Base-by-base conservation (phyloP, 2,888 invertebrate species). In the Amblyteles armatorius region DNA sequence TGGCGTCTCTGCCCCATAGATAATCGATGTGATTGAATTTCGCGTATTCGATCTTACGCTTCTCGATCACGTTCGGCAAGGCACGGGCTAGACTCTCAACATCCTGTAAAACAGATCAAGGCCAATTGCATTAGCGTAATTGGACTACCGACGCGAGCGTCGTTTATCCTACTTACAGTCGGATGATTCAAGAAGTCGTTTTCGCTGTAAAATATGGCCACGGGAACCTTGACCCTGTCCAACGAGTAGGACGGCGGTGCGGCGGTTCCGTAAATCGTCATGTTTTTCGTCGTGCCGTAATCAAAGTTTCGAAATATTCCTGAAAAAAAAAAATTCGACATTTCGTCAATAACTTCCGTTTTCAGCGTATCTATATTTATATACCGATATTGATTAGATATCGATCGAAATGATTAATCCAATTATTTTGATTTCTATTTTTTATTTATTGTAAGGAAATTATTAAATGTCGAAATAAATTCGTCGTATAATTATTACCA, bases 301-400 rank as follows among this genome's bases (percentile, higher is more conserved):
- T 95, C 94, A 88, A 95, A 96, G 71, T 95, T 95, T 16, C 95
- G 94, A 91, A 96, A 96, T 0, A 94, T 94, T 82, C 95, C 96
- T 96, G 91, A 36, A 93, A 92, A 36, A 93, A 92, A 79, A 40
- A 73, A 26, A 55, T 40, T 40, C 40, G 40, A 40, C 11, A 5
- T 40, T 11, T 40, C 40, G 5, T 40, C 11, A 40, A 52, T 22
- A 73, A 36, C 29, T 68, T 29, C 52, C 26, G 7, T 26, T 29
- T 63, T 65, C 67, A 40, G 11, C 3, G 3, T 40, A 40, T 11
- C 40, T 11, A 40, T 40, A 11, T 11, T 40, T 0, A 40, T 40
- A 40, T 9, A 36, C 1, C 1, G 36, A 36, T 9, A 36, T 36
- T 9, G 36, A 36, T 36, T 36, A 3, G 40, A 40, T 40, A 40